phyloP scores from a whole-genome alignment of 2,113 vertebrate genomes.

The Meleagris gallopavo region DNA sequence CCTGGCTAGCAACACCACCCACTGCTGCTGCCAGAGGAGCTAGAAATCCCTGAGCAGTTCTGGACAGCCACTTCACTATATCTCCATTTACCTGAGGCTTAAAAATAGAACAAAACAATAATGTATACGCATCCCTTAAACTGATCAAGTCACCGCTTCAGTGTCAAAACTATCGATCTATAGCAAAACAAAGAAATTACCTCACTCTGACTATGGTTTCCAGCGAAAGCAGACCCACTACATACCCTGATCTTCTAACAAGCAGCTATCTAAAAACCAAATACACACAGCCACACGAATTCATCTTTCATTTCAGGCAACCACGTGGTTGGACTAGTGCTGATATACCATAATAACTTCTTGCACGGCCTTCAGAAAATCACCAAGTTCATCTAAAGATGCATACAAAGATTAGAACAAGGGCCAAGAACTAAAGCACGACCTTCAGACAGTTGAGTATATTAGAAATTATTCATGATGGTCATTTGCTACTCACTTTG shows the following conservation, averaged over 20 bases:
- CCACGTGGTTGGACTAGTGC: fast-evolving
- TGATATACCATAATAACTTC: background rate
- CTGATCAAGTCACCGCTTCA: background rate
- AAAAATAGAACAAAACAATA: conserved; percentile 36
- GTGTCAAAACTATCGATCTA: background rate
- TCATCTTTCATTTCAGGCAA: background rate
- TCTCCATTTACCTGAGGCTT: conserved; percentile 83
- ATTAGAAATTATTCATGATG: background rate
- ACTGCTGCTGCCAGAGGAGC: conserved; percentile 90
- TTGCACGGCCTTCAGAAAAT: background rate
- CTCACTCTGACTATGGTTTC: background rate
- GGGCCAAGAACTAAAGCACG: background rate
- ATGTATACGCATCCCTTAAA: background rate
- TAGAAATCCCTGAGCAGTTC: conserved; percentile 88
- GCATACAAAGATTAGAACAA: background rate
- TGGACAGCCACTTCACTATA: conserved; percentile 87
- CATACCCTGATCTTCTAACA: background rate
- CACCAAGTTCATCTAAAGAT: background rate
- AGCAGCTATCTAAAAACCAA: background rate
- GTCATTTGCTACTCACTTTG: conserved; percentile 79
- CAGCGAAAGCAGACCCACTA: background rate
- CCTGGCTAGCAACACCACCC: conserved; percentile 94
- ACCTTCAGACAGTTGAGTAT: background rate
- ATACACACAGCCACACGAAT: background rate
- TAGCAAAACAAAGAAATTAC: background rate